These are phyloP conservation scores for Felis chaus DNA, from an alignment of 2,113 vertebrate genomes.

Conservation along the genomic window DNA sequence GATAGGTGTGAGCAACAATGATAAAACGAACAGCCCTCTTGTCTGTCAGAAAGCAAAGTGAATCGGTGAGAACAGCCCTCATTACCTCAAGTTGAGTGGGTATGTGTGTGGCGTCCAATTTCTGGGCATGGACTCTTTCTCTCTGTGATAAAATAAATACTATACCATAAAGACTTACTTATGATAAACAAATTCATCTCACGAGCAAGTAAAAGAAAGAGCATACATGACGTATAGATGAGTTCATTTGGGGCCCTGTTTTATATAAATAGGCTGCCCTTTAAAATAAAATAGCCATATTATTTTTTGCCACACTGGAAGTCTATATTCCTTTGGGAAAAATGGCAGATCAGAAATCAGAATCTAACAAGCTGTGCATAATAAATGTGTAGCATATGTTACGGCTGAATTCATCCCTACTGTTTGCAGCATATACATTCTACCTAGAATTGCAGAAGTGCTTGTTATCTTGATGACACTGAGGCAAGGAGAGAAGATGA, in stretches of 20 bases:
- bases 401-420: conserved; percentile 79
- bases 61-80: conserved; percentile 71
- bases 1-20: conserved; percentile 77
- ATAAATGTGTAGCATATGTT: conserved; percentile 81
- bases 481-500: conserved; percentile 61
- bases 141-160: conserved; percentile 79
- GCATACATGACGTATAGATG: conserved; percentile 53
- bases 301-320: conserved; percentile 77
- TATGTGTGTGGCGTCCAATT: conserved; percentile 66
- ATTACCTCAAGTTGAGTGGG: conserved; percentile 60
- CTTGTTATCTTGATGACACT: conserved; percentile 76
- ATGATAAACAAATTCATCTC: conserved; percentile 74
- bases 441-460: conserved; percentile 78
- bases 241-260: conserved; percentile 52
- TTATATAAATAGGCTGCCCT: conserved; percentile 68
- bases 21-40: conserved; percentile 78
- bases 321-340: conserved; percentile 78
- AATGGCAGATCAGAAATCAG: conserved; percentile 81
- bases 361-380: conserved; percentile 83
- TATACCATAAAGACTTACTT: conserved; percentile 66
- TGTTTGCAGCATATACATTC: conserved; percentile 66
- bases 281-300: conserved; percentile 77
- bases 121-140: conserved; percentile 71
- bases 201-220: conserved; percentile 68
- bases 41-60: conserved; percentile 80